Conservation (phyloP, 2,888 invertebrate genomes). For the Protophormia terraenovae region DNA sequence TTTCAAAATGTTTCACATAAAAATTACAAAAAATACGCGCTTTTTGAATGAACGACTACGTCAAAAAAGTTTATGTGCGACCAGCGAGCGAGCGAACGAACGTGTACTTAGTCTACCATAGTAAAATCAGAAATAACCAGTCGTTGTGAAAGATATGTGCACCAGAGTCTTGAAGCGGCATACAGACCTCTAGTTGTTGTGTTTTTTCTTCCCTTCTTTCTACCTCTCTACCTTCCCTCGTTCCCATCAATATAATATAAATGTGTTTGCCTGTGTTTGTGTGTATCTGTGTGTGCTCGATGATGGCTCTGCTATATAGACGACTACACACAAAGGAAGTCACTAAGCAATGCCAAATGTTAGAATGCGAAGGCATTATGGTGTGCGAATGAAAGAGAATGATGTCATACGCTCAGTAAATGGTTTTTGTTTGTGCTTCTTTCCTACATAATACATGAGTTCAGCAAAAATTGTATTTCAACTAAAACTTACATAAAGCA, state of each 20-base stretch:
- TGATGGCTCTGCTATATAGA: slow-evolving; percentile 47
- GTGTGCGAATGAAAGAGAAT: slow-evolving; percentile 40
- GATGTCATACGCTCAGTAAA: slow-evolving; percentile 61
- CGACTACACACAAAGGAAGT: slow-evolving; percentile 65
- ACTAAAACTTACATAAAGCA: slow-evolving; percentile 67
- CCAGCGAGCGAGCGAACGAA: slow-evolving; percentile 72
- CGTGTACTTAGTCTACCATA: slow-evolving; percentile 77
- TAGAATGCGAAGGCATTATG: slow-evolving; percentile 42
- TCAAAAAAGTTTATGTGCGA: slow-evolving; percentile 73
- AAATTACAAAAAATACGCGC: slow-evolving; percentile 64
- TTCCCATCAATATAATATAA: slow-evolving; percentile 4
- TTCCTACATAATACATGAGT: slow-evolving; percentile 65
- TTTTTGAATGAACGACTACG: slow-evolving; percentile 67
- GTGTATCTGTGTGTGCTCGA: slow-evolving; percentile 42
- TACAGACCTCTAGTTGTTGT: slow-evolving; percentile 47
- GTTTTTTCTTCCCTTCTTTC: slow-evolving; percentile 30
- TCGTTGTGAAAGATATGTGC: slow-evolving; percentile 77
- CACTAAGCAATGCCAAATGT: slow-evolving; percentile 30
- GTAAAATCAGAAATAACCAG: slow-evolving; percentile 80
- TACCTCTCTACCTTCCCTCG: slow-evolving; percentile 31
- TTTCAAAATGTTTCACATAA: slow-evolving; percentile 44
- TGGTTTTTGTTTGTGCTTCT: slow-evolving; percentile 54
- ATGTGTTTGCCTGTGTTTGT: slow-evolving; percentile 16
- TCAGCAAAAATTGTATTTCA: slow-evolving; percentile 57
- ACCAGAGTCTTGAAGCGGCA: slow-evolving; percentile 69